Conservation (phyloP, 2,888 invertebrate species). For the Lasioglossum pauxillum region DNA sequence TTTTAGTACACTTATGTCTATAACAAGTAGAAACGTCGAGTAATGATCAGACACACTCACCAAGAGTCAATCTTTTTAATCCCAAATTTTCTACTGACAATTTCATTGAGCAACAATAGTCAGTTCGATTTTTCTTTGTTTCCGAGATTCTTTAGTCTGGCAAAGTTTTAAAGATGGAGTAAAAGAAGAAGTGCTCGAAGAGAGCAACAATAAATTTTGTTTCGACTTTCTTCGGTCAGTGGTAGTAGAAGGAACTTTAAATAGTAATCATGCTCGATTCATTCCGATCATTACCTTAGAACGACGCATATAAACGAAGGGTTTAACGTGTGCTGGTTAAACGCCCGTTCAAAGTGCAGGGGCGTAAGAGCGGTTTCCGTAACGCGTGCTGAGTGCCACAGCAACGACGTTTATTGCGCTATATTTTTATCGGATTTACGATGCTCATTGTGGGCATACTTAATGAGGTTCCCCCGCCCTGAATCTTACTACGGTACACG, state of each 20-base stretch:
- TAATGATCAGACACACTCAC: background rate
- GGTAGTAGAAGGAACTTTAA: background rate
- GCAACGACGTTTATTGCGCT: conserved; percentile 24
- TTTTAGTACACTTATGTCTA: background rate
- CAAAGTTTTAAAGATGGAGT: too few species aligned
- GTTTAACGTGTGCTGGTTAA: background rate
- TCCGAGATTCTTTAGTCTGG: too few species aligned
- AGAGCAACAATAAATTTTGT: background rate
- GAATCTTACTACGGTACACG: background rate
- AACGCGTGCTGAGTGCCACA: background rate
- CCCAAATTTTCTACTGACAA: background rate
- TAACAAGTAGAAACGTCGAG: background rate
- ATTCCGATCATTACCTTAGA: background rate
- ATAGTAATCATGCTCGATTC: background rate
- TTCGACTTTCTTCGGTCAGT: background rate
- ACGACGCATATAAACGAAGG: background rate
- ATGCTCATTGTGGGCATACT: conserved; percentile 16
- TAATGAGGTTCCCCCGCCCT: background rate
- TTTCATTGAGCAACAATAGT: background rate
- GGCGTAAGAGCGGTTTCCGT: conserved; percentile 5
- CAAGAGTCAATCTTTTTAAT: background rate
- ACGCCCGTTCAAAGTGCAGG: background rate
- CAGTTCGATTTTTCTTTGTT: background rate
- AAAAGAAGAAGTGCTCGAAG: background rate
- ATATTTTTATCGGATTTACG: conserved; percentile 45